Base-by-base conservation (phyloP, 2,888 invertebrate species). In the Brachycybe producta region DNA sequence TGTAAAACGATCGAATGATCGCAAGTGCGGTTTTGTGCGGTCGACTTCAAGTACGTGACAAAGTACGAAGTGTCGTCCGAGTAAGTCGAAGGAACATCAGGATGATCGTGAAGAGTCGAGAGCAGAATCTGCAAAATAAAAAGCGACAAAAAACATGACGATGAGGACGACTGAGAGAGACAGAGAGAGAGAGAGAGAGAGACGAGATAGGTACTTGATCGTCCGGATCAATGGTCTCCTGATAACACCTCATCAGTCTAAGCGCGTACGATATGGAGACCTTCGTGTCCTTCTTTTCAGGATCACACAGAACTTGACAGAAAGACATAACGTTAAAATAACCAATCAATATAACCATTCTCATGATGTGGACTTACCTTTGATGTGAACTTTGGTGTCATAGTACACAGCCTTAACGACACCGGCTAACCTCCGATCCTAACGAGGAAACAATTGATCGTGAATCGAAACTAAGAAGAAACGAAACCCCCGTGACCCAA, bases 321-420 rank as follows among this genome's bases (percentile, higher is more conserved):
- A 26, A 55, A 49, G 28, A 30, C 8, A 2, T 34, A 45, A 17
- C 21, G 27, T 27, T 32, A 13, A 2, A 26, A 3, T 32, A 19
- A 3, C 17, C 11, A 32, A 32, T 34, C 21, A 11, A 2, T 21
- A 19, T 19, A 3, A 5, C 7, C 24, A 40, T 26, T n/a, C 4
- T 5, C 5, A 46, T 3, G 13, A 7, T 30, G 21, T 43, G 55
- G 54, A 71, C 77, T 76, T 70, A 82, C 83, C 71, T 67, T 74
- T 72, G 47, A 84, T 73, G 63, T 74, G 78, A 51, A 85, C 73
- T 65, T 79, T 75, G 1, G 84, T 78, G 55, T 75, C 76, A 62
- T 78, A 78, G 67, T 78, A 80, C 59, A 85, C 67, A 75, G 70
- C 46, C 26, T 46, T 46, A 34, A 46, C 17, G 21, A 46, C 36